Evolutionary conservation across 2,113 vertebrate genomes (phyloP).

Genomic region (Crotophaga sulcirostris): DNA sequence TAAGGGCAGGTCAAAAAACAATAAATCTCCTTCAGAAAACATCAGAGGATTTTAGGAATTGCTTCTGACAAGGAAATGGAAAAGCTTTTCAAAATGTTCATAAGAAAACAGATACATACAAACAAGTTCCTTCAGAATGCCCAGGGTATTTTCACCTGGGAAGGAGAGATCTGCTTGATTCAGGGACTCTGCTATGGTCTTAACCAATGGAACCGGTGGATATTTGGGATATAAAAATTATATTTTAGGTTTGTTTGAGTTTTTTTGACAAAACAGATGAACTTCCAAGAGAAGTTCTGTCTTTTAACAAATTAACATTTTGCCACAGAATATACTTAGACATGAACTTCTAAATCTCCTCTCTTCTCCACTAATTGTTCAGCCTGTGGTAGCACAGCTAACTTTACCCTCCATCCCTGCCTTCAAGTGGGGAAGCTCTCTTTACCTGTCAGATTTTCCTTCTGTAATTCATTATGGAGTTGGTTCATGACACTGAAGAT

Average conservation of each 20-base stretch:
- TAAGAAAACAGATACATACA: background rate
- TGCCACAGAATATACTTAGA: background rate
- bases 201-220: background rate
- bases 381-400: background rate
- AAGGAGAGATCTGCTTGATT: background rate
- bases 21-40: background rate
- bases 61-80: background rate
- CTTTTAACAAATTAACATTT: background rate
- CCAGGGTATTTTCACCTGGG: background rate
- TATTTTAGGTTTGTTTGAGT: background rate
- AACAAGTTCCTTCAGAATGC: background rate
- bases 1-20: background rate
- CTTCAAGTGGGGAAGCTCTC: background rate
- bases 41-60: background rate
- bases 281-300: background rate
- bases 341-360: background rate
- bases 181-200: background rate
- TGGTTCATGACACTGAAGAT: slow-evolving; percentile 81
- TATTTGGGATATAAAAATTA: background rate
- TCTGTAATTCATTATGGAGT: slow-evolving; percentile 79
- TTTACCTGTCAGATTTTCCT: slow-evolving; percentile 86
- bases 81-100: background rate
- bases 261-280: background rate
- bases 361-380: background rate
- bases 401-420: background rate